Percentiles rank a stretch among this genome's conserved stretches.
Evolutionary conservation across 2,888 invertebrate genomes (phyloP).

Genomic region (Coremacera marginata): DNA sequence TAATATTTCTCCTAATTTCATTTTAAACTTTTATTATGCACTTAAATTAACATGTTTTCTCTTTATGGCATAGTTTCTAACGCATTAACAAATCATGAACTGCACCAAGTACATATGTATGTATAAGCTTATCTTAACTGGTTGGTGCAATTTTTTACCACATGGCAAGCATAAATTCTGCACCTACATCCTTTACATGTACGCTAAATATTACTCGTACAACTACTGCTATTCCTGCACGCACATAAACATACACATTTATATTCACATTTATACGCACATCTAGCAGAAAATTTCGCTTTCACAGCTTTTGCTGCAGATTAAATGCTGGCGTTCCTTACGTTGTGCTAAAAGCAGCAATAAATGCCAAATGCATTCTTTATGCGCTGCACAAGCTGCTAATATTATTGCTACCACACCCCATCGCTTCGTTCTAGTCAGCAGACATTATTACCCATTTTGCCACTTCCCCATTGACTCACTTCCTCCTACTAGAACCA

Average conservation of each 20-base stretch:
- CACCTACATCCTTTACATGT: background rate
- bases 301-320: constrained; percentile 7
- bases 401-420: constrained; percentile 4
- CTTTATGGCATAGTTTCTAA: too few relatives aligned
- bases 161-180: constrained; percentile 3
- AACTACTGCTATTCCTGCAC: background rate
- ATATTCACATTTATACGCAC: too few relatives aligned
- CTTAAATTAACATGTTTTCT: too few relatives aligned
- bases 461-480: background rate
- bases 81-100: too few relatives aligned
- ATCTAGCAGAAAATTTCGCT: background rate
- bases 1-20: too few relatives aligned
- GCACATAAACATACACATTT: background rate
- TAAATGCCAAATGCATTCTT: constrained; percentile 29
- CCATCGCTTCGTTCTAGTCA: background rate
- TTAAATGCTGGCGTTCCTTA: constrained; percentile 17
- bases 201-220: background rate
- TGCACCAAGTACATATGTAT: too few relatives aligned
- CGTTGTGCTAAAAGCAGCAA: constrained; percentile 11
- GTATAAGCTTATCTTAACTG: background rate
- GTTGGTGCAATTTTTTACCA: background rate
- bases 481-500: background rate
- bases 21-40: too few relatives aligned
- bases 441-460: background rate
- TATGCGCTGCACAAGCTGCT: constrained; percentile 14